Evolutionary conservation across 2,888 invertebrate species (phyloP), one percentile per base, ranked within the genome.

Genomic region (Sclerodermus sp.): DNA sequence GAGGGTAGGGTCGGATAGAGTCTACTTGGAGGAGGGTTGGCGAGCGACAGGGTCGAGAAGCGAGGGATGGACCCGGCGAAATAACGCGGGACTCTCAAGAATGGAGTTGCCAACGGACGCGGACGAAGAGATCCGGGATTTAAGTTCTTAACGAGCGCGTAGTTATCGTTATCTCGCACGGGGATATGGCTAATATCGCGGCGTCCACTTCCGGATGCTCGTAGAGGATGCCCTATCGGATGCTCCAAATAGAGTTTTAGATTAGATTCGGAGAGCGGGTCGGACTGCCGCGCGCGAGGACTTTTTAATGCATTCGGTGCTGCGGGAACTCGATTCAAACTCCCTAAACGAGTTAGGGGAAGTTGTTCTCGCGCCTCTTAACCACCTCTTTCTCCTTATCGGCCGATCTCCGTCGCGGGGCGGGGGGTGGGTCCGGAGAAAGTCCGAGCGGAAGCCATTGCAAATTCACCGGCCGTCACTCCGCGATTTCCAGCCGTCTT

Each of bases 311-410:
- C 64, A 64, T 66, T 67, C 63, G 58, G 58, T 51, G 60, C 57
- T 57, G 64, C 68, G 60, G n/a, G n/a, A 67, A 66, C 66, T 60
- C 59, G 58, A 55, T 53, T 62, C 54, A 62, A 70, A 69, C 66
- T 68, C 64, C 51, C 56, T 63, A 64, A 70, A 70, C 66, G 67
- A 70, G 71, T 70, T 70, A 68, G 60, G 51, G 47, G 49, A 64
- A 71, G 61, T 68, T 67, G 59, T 54, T 57, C 53, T 49, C 46
- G 47, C 42, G 42, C 29, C 45, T 54, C 51, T 41, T 41, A 48
- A 45, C 47, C 47, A 53, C 57, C 53, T 55, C 57, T 51, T n/a
- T 39, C 49, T 57, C 53, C 60, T 59, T 60, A 67, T 64, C 60
- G 57, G 55, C 37, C 49, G 48, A 61, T 60, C 62, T 62, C 51